Conservation (phyloP, 2,888 invertebrate genomes). For the Smittia aterrima region DNA sequence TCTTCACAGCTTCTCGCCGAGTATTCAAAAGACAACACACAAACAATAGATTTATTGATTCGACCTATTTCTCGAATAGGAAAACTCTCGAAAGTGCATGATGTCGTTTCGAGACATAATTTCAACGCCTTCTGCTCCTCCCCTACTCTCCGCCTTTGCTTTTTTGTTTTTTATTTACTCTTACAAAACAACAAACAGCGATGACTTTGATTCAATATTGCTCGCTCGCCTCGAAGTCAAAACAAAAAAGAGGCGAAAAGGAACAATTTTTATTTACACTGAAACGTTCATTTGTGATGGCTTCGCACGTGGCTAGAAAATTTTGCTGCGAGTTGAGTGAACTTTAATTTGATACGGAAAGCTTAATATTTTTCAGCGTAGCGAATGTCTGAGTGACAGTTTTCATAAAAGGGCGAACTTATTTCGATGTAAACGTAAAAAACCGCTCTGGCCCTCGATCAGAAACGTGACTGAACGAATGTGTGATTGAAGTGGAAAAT, state of each 20-base stretch:
- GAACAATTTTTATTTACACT: neutral
- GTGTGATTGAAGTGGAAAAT: neutral
- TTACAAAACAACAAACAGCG: neutral
- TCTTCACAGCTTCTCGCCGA: neutral
- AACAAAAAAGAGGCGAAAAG: neutral
- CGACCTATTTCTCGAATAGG: slow-evolving; percentile 25
- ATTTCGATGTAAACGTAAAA: neutral
- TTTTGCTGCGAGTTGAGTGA: neutral
- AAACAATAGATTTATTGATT: slow-evolving; percentile 34
- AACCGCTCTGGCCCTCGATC: neutral
- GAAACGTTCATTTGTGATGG: neutral
- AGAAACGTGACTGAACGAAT: neutral
- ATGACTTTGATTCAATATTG: neutral
- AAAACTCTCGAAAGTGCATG: neutral
- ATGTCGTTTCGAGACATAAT: slow-evolving; percentile 2
- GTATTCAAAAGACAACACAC: neutral
- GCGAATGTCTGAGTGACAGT: neutral
- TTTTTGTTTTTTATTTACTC: too few relatives aligned
- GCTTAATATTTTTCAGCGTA: neutral
- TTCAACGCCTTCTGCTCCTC: neutral
- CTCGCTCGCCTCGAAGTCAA: neutral
- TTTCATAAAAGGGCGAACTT: neutral
- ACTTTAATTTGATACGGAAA: neutral
- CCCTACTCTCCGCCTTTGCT: neutral
- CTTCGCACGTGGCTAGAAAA: neutral